phyloP scores from a whole-genome alignment of 23 tunicate species.

The Diplosoma virens region DNA sequence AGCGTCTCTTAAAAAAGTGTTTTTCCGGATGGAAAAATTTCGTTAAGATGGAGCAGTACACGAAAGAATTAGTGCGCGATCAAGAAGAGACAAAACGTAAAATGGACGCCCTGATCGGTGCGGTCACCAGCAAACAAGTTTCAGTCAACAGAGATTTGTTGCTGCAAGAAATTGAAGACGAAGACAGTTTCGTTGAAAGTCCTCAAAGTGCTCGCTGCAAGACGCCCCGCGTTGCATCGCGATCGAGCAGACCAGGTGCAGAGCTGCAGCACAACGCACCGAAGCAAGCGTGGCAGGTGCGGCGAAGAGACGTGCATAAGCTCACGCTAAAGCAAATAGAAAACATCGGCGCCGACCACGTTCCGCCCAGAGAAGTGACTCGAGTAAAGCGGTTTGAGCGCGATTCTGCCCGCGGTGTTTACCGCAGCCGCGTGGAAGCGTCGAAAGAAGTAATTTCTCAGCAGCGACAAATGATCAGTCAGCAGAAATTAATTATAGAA shows the following conservation, averaged over 20 bases:
- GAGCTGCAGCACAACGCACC: not conserved
- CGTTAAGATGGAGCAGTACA: slow-evolving; percentile 49
- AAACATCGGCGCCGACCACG: not conserved
- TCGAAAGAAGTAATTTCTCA: slow-evolving; percentile 7
- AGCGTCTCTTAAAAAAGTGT: slow-evolving; percentile 5
- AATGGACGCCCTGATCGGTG: slow-evolving; percentile 63
- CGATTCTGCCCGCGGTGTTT: not conserved
- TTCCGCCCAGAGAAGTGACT: not conserved
- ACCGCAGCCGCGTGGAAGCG: not conserved
- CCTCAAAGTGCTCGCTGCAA: not conserved
- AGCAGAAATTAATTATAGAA: slow-evolving; percentile 28
- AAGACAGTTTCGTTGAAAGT: not conserved
- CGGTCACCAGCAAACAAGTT: slow-evolving; percentile 12
- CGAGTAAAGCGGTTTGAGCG: not conserved
- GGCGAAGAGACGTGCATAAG: slow-evolving; percentile 42
- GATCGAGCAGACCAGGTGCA: not conserved
- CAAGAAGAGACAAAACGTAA: slow-evolving; percentile 57
- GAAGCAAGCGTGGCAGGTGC: slow-evolving; percentile 74
- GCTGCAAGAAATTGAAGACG: slow-evolving; percentile 31
- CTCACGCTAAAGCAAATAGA: slow-evolving; percentile 36
- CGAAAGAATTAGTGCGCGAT: slow-evolving; percentile 49
- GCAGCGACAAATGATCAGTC: slow-evolving; percentile 26
- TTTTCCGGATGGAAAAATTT: slow-evolving; percentile 21
- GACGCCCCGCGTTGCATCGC: not conserved
- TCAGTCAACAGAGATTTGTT: slow-evolving; percentile 18